phyloP scores from a whole-genome alignment of 2,797 vertebrate genomes.

The Vipera latastei region DNA sequence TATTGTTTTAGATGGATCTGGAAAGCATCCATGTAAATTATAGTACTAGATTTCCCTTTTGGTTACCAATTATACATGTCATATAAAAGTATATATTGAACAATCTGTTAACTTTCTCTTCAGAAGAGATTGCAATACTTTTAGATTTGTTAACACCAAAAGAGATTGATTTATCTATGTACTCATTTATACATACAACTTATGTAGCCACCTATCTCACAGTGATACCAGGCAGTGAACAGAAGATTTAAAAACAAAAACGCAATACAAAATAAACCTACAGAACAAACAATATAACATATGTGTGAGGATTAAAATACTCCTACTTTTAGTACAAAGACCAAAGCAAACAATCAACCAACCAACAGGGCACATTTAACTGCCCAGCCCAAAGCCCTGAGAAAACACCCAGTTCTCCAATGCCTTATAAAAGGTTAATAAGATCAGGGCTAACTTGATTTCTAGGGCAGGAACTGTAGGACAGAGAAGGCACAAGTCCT shows the following conservation, averaged over 20 bases:
- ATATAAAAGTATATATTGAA: neutral
- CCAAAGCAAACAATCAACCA: neutral
- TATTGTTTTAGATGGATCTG: neutral
- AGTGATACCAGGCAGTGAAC: neutral
- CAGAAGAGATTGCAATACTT: neutral
- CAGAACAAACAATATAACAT: neutral
- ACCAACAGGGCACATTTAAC: neutral
- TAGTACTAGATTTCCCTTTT: neutral
- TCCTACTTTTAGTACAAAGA: neutral
- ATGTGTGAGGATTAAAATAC: neutral
- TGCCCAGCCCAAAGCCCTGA: neutral
- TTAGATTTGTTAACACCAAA: neutral
- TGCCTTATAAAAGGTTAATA: neutral
- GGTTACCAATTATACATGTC: neutral
- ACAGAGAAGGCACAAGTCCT: neutral
- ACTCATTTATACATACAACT: neutral
- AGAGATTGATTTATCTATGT: neutral
- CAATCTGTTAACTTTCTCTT: neutral
- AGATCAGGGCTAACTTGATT: too few relatives aligned
- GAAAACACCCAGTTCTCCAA: neutral
- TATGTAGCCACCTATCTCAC: neutral
- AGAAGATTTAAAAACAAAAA: neutral
- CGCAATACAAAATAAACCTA: neutral
- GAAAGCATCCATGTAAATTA: neutral
- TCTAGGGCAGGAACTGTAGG: too few relatives aligned